Base-by-base conservation (phyloP, 2,113 vertebrate species). In the Potamarius usumacintae region DNA sequence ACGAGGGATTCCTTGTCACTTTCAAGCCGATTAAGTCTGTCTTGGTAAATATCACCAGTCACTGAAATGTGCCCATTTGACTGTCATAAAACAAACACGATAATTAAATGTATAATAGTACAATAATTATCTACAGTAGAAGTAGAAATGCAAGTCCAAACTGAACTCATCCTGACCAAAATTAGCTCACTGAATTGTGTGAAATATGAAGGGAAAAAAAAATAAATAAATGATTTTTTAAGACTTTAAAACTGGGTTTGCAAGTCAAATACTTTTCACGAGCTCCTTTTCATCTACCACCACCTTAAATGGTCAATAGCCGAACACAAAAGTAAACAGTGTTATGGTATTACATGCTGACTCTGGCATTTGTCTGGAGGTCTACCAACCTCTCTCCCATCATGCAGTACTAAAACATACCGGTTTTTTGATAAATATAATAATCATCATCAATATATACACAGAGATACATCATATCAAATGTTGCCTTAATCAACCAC, bases 1-100 rank as follows among this genome's bases (percentile, higher is more conserved):
- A 99, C 96, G 17, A 99, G 96, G 58, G 98, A 99, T 91, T 99
- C 98, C 91, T 99, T 99, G 93, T 99, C 98, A 81, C 95, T 97
- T 93, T 99, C 98, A 88, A 99, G 91, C 74, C 97, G 95, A 42
- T 96, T 94, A n/a, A 99, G 95, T 86, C 98, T 95, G 92, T 99
- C 98, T 89, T 99, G 98, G 93, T 99, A 99, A 53, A 97, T 94
- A 93, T 99, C 97, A 88, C 96, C 96, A 0, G 95, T 94, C 74
- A 97, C 93, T 85, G 96, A 94, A 83, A 98, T 94, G 90, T 98
- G 97, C 7, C 98, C 98, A 62, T 99, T 99, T 55, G 97, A 97
- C 98, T 99, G 93, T 60, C 67, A 80, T 52, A 48, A 42, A 8
- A 48, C 34, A 86, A 63, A 30, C 14, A 83, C 27, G 22, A 15